Percentiles rank a stretch among this genome's conserved stretches.
phyloP scores from a whole-genome alignment of 2,888 invertebrate genomes.

The Yponomeuta malinellus region DNA sequence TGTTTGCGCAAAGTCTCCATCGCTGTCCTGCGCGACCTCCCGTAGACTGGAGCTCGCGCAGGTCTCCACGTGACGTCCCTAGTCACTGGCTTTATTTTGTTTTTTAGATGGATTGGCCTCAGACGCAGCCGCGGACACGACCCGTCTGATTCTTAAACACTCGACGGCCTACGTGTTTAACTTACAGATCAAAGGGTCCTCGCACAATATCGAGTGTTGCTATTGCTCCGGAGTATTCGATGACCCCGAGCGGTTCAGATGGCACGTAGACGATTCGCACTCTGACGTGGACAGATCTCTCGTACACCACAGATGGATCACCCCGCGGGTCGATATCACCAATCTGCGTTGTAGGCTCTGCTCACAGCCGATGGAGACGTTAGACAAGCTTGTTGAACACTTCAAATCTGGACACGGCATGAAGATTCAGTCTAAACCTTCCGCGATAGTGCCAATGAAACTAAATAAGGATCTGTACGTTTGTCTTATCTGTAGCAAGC shows the following conservation, averaged over 20 bases:
- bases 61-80: neutral
- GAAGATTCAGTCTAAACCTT: neutral
- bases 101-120: conserved; percentile 1
- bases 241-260: conserved; percentile 6
- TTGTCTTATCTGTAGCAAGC: conserved; percentile 15
- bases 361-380: neutral
- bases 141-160: neutral
- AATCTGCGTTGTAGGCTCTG: conserved; percentile 11
- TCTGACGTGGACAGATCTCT: neutral
- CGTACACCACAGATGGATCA: neutral
- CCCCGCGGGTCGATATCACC: conserved; percentile 14
- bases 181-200: neutral
- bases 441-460: conserved; percentile 9
- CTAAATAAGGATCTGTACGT: neutral
- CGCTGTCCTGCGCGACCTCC: neutral
- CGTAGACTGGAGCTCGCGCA: neutral
- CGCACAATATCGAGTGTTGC: conserved; percentile 5
- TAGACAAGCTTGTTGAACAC: conserved; percentile 3
- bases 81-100: neutral
- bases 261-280: conserved; percentile 10
- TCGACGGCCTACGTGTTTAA: conserved; percentile 14
- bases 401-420: neutral
- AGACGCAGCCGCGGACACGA: conserved; percentile 3
- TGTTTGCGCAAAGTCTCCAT: neutral
- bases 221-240: conserved; percentile 4